These are phyloP conservation scores for mouse (Mus musculus) DNA, from an alignment of 2,113 vertebrate genomes.

Conservation along the genomic window GRCm39 chr12:15099001-15099500, in stretches of 20 bases:
- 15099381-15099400: not conserved
- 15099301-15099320: not conserved
- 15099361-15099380: not conserved
- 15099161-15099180: not conserved
- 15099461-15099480: too few relatives aligned
- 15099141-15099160: not conserved
- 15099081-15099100: not conserved
- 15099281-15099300: not conserved
- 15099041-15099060: not conserved
- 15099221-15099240: too few relatives aligned
- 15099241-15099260: not conserved
- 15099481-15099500: too few relatives aligned
- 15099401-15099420: too few relatives aligned
- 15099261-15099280: not conserved
- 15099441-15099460: not conserved
- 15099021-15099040: not conserved
- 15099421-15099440: not conserved
- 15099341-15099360: not conserved
- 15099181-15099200: not conserved
- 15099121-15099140: not conserved
- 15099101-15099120: not conserved
- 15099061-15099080: not conserved
- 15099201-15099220: not conserved
- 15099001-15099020: not conserved
- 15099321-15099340: not conserved